Evolutionary conservation across 2,888 invertebrate species (phyloP).

Genomic region (Eristalinus sepulchralis): DNA sequence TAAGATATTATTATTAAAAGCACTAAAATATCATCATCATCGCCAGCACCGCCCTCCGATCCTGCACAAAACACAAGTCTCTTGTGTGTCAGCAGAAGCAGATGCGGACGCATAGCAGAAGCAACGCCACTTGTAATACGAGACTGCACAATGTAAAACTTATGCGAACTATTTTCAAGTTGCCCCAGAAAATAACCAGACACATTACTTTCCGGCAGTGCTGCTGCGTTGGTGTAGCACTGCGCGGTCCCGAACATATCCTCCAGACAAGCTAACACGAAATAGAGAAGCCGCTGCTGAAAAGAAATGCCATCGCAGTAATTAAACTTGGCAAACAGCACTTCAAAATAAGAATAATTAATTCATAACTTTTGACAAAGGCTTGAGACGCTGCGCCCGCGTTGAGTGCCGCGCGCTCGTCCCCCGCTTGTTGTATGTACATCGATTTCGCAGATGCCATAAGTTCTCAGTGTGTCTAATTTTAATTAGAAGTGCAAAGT

Average conservation of each 20-base stretch:
- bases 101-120: not conserved
- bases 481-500: constrained; percentile 62
- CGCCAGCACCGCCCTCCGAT: not conserved
- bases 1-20: constrained; percentile 69
- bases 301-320: constrained; percentile 66
- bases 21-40: constrained; percentile 49
- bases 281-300: constrained; percentile 34
- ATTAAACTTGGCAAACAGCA: constrained; percentile 68
- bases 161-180: constrained; percentile 54
- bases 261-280: constrained; percentile 35
- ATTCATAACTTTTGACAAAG: constrained; percentile 67
- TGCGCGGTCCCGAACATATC: constrained; percentile 19
- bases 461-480: constrained; percentile 51
- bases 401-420: not conserved
- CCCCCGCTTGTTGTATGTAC: constrained; percentile 15
- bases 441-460: constrained; percentile 47
- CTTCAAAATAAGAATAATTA: constrained; percentile 69
- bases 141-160: constrained; percentile 51
- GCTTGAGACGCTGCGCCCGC: not conserved
- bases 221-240: not conserved
- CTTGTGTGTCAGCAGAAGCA: not conserved
- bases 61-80: not conserved
- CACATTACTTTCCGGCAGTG: constrained; percentile 27
- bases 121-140: not conserved
- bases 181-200: constrained; percentile 30